These are phyloP conservation scores for Abramis brama DNA, from an alignment of 2,113 vertebrate genomes.

Conservation along the genomic window DNA sequence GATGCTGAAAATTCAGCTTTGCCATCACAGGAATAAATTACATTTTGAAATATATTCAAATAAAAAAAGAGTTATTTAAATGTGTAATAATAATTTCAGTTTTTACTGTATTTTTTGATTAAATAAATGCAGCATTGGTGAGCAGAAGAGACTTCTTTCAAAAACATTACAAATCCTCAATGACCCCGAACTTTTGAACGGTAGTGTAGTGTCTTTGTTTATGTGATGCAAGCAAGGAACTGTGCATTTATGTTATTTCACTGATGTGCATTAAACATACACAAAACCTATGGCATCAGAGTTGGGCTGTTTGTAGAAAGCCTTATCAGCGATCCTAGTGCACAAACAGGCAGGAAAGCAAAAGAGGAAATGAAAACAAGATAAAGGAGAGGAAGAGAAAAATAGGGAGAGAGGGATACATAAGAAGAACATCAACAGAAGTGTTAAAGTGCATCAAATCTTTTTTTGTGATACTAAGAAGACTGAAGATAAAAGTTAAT, in stretches of 20 bases:
- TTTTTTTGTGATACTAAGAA: conserved; percentile 21
- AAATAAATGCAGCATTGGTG: background rate
- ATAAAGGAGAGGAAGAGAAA: conserved; percentile 62
- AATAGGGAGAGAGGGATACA: conserved; percentile 52
- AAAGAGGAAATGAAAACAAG: conserved; percentile 67
- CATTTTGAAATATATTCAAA: background rate
- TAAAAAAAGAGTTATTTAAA: too few species aligned
- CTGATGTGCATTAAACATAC: conserved; percentile 81
- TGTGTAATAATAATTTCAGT: background rate
- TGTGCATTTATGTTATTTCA: conserved; percentile 30
- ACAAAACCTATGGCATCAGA: conserved; percentile 97
- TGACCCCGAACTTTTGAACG: background rate
- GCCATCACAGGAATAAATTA: background rate
- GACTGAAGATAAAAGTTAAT: background rate
- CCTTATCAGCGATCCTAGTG: conserved; percentile 98
- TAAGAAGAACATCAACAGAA: conserved; percentile 48
- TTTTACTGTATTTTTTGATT: background rate
- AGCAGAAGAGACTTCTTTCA: background rate
- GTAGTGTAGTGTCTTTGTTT: background rate
- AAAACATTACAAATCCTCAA: background rate
- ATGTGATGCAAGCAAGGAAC: background rate
- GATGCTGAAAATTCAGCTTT: background rate
- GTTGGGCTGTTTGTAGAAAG: conserved; percentile 99
- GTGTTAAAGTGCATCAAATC: conserved; percentile 12
- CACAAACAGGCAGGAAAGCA: conserved; percentile 71